A percentile compares a stretch with the other conserved stretches of the same genome.
Evolutionary conservation across 2,113 vertebrate genomes (phyloP).

Genomic region (Machaerirhynchus nigripectus): DNA sequence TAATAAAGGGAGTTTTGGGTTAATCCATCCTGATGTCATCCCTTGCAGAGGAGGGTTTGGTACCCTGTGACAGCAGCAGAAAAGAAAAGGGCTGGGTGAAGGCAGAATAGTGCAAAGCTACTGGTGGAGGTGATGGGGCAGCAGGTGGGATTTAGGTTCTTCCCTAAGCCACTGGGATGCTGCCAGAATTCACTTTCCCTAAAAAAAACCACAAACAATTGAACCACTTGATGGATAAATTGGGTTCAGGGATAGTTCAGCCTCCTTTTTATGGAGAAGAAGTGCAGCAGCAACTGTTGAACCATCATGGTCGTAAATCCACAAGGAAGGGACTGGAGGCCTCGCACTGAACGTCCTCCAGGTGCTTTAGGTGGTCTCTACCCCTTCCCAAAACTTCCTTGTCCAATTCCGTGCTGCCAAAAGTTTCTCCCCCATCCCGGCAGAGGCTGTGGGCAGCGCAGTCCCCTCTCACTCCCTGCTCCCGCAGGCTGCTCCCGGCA

Average conservation of each 20-base stretch:
- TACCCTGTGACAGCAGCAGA: accelerated
- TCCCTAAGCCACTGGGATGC: background rate
- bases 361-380: background rate
- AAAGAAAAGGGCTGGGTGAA: background rate
- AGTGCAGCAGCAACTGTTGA: background rate
- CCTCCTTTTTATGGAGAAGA: background rate
- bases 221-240: background rate
- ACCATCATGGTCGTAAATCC: background rate
- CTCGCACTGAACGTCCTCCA: accelerated
- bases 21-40: background rate
- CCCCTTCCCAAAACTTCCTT: background rate
- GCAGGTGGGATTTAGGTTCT: background rate
- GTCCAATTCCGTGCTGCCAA: background rate
- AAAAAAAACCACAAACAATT: background rate
- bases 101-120: background rate
- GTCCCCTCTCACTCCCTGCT: background rate
- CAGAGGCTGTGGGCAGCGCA: background rate
- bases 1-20: background rate
- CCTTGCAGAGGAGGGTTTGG: background rate
- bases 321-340: background rate
- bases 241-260: background rate
- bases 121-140: background rate
- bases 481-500: slow-evolving; percentile 84
- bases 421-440: accelerated
- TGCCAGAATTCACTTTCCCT: background rate